phyloP scores from a whole-genome alignment of 2,113 vertebrate species.

The Sinocyclocheilus grahami region DNA sequence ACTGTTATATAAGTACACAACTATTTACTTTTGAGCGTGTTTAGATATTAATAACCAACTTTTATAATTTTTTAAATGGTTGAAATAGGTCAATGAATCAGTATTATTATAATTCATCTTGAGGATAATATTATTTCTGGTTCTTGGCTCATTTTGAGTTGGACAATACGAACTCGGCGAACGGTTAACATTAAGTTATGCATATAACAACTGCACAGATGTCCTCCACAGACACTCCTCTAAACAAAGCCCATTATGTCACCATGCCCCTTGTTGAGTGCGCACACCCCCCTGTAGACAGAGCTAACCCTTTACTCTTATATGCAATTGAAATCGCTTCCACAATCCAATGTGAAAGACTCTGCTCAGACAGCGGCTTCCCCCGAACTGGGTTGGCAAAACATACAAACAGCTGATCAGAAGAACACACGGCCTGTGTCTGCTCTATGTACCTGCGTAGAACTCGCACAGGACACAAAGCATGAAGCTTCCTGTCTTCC shows the following conservation, averaged over 20 bases:
- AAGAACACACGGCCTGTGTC: too few relatives aligned
- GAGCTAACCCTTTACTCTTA: too few relatives aligned
- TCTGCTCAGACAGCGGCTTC: too few relatives aligned
- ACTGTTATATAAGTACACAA: not conserved
- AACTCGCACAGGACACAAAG: too few relatives aligned
- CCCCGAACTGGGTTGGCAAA: too few relatives aligned
- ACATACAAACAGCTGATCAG: too few relatives aligned
- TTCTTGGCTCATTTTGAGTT: not conserved
- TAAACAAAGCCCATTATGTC: not conserved
- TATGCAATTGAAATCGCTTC: too few relatives aligned
- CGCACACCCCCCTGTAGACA: not conserved
- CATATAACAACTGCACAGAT: not conserved
- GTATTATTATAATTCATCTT: not conserved
- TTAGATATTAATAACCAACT: not conserved
- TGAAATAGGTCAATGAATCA: not conserved
- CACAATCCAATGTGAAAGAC: too few relatives aligned
- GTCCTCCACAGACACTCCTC: not conserved
- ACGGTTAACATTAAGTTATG: too few relatives aligned
- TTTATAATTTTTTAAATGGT: not conserved
- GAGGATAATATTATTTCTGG: not conserved
- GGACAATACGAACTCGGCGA: not conserved
- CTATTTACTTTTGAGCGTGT: not conserved
- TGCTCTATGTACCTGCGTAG: too few relatives aligned
- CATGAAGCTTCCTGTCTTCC: too few relatives aligned
- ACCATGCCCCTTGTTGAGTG: conserved; percentile 9